Evolutionary conservation across 2,113 vertebrate genomes (phyloP).

Genomic region (Sturnira hondurensis): DNA sequence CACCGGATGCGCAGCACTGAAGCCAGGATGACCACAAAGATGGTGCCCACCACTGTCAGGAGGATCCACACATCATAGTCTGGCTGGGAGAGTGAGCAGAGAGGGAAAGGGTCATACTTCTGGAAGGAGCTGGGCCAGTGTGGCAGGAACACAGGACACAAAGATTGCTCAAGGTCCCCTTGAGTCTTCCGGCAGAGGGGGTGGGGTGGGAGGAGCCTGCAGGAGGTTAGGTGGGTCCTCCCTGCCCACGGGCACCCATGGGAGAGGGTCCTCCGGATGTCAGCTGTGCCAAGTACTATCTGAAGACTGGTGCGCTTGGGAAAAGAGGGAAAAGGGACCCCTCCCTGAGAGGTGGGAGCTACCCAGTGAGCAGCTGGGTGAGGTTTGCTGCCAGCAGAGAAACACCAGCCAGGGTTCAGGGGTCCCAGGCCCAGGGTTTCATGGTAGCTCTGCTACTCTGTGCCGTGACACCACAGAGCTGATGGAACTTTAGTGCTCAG

Average conservation of each 20-base stretch:
- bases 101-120: constrained; percentile 29
- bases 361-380: not conserved
- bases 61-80: constrained; percentile 95
- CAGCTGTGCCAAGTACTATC: not conserved
- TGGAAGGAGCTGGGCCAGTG: not conserved
- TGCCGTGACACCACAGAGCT: not conserved
- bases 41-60: constrained; percentile 90
- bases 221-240: not conserved
- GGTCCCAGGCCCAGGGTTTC: not conserved
- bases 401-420: not conserved
- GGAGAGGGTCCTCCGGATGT: not conserved
- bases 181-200: not conserved
- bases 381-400: not conserved
- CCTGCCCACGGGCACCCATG: not conserved
- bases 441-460: not conserved
- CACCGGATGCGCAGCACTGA: constrained; percentile 62
- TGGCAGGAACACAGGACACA: not conserved
- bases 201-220: not conserved
- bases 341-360: not conserved
- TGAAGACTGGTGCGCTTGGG: not conserved
- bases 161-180: not conserved
- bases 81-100: constrained; percentile 79
- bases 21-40: constrained; percentile 86
- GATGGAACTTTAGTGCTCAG: not conserved
- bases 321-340: not conserved